phyloP scores from a whole-genome alignment of 2,113 vertebrate species.

The Terrapene triunguis region DNA sequence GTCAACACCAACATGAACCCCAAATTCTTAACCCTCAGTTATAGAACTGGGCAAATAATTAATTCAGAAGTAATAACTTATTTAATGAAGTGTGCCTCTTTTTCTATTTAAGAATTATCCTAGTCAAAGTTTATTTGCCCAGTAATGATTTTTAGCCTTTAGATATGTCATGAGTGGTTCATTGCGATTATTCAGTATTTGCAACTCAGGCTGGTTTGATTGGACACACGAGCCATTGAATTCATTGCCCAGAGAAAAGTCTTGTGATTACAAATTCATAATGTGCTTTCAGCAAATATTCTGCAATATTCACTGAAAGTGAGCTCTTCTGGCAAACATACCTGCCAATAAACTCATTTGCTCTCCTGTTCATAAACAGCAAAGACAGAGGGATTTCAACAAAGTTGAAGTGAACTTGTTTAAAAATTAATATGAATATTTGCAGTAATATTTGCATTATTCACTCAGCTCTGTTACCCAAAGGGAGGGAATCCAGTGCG shows the following conservation, averaged over 20 bases:
- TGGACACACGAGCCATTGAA: background rate
- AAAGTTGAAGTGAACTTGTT: background rate
- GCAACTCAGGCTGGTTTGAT: background rate
- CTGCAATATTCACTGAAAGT: background rate
- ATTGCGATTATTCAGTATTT: background rate
- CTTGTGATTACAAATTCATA: background rate
- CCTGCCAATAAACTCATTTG: background rate
- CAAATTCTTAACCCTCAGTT: background rate
- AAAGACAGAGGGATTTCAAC: background rate
- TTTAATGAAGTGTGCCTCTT: background rate
- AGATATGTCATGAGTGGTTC: background rate
- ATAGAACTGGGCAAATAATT: background rate
- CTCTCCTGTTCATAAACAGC: background rate
- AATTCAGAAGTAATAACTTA: background rate
- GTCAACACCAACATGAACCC: background rate
- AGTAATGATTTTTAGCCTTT: background rate
- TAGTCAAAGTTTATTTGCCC: background rate
- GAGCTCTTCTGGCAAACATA: background rate
- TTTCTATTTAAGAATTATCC: background rate
- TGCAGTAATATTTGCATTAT: background rate
- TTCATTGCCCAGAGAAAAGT: background rate
- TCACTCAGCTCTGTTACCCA: background rate
- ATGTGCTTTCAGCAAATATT: background rate
- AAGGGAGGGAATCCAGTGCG: background rate
- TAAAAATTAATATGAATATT: background rate